A percentile compares a stretch with the other conserved stretches of the same genome.
Evolutionary conservation across 2,888 invertebrate genomes (phyloP).

Genomic region (Eilema depressum): DNA sequence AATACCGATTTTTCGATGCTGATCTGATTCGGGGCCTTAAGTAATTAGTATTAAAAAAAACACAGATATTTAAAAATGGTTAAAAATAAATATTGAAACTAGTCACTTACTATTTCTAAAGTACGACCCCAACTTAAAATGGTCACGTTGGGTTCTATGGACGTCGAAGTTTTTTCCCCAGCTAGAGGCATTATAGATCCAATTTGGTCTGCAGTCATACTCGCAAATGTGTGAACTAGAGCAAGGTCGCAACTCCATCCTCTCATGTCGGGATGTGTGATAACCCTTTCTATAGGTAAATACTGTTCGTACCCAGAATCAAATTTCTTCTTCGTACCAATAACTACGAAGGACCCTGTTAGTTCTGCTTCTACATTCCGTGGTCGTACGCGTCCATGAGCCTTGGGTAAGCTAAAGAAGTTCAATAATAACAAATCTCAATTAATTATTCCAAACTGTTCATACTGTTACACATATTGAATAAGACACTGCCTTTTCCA

Average conservation of each 20-base stretch:
- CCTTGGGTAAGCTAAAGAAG: background rate
- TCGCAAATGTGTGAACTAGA: conserved; percentile 69
- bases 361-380: conserved; percentile 57
- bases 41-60: no score
- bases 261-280: conserved; percentile 64
- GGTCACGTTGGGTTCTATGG: conserved; percentile 64
- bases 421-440: background rate
- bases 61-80: no score
- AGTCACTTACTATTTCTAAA: conserved; percentile 32
- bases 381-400: background rate
- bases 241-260: conserved; percentile 69
- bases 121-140: conserved; percentile 68
- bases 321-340: conserved; percentile 71
- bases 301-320: conserved; percentile 72
- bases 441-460: no score
- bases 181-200: conserved; percentile 62
- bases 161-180: conserved; percentile 53
- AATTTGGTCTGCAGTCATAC: conserved; percentile 70
- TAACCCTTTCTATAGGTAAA: conserved; percentile 70
- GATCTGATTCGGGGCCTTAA: no score
- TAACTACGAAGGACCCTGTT: conserved; percentile 69
- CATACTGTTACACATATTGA: no score
- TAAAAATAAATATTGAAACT: background rate
- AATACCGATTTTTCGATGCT: no score
- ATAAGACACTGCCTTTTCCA: no score